A percentile compares a stretch with the other conserved stretches of the same genome.
phyloP scores from a whole-genome alignment of 2,113 vertebrate genomes.

The Oriolus oriolus region DNA sequence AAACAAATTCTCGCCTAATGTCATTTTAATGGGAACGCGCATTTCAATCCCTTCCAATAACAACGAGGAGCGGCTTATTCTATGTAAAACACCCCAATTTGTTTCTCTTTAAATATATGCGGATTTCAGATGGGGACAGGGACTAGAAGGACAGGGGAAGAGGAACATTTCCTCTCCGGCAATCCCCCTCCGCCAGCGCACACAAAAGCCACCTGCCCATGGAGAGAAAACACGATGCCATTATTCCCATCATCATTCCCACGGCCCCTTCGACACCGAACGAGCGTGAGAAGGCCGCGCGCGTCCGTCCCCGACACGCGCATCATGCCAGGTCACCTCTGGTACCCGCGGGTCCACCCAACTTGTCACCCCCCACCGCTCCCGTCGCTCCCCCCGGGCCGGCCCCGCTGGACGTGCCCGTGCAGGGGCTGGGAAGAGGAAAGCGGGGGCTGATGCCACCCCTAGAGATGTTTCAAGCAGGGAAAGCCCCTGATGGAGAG shows the following conservation, averaged over 20 bases:
- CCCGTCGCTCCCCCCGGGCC: background rate
- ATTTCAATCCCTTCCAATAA: slow-evolving; percentile 39
- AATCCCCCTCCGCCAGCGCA: background rate
- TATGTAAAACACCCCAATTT: slow-evolving; percentile 15
- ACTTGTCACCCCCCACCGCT: background rate
- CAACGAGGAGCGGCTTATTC: slow-evolving; percentile 26
- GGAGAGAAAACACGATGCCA: slow-evolving; percentile 32
- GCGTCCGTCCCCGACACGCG: background rate
- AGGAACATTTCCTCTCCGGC: background rate
- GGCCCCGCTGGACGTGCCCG: background rate
- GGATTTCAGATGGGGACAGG: background rate
- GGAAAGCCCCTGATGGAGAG: background rate
- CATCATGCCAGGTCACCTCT: background rate
- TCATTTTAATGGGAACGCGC: slow-evolving; percentile 45
- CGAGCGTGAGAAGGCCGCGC: background rate
- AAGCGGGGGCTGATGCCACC: background rate
- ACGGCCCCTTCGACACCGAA: background rate
- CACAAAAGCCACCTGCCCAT: slow-evolving; percentile 59
- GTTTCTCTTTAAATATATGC: slow-evolving; percentile 9
- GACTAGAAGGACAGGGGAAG: background rate
- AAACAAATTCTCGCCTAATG: slow-evolving; percentile 61
- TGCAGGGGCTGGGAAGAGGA: background rate
- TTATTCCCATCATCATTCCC: slow-evolving; percentile 46
- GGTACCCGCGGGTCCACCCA: background rate
- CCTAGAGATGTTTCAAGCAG: background rate